Percentiles rank a stretch among this genome's conserved stretches.
Conservation (phyloP, 2,888 invertebrate species). For the Julus scandinavius region DNA sequence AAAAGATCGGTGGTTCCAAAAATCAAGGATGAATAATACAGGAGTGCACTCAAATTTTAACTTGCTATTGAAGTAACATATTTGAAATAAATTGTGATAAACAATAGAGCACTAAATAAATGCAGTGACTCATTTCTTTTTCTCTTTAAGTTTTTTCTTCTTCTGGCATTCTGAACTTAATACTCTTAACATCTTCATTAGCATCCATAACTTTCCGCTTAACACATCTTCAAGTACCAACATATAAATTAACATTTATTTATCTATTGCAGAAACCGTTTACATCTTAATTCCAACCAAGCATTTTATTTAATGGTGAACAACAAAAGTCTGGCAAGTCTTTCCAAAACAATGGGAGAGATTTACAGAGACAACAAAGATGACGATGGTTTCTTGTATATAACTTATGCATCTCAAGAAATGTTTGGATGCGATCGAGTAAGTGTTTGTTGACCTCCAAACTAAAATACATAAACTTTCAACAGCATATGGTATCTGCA, state of each 20-base stretch:
- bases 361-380: conserved; percentile 81
- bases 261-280: conserved; percentile 69
- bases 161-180: no score
- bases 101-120: no score
- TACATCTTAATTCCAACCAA: conserved; percentile 74
- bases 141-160: no score
- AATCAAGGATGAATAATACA: background rate
- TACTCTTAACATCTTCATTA: no score
- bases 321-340: conserved; percentile 82
- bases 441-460: background rate
- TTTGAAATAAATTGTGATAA: no score
- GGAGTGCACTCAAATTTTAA: no score
- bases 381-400: conserved; percentile 86
- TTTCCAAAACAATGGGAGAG: conserved; percentile 83
- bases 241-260: no score
- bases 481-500: background rate
- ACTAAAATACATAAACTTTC: background rate
- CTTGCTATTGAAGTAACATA: no score
- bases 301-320: conserved; percentile 85
- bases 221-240: no score
- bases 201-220: no score
- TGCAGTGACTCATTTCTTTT: no score
- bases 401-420: conserved; percentile 91
- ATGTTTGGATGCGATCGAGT: conserved; percentile 74
- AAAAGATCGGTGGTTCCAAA: background rate